Conservation (phyloP, 2,888 invertebrate genomes). For the Glomeris marginata region DNA sequence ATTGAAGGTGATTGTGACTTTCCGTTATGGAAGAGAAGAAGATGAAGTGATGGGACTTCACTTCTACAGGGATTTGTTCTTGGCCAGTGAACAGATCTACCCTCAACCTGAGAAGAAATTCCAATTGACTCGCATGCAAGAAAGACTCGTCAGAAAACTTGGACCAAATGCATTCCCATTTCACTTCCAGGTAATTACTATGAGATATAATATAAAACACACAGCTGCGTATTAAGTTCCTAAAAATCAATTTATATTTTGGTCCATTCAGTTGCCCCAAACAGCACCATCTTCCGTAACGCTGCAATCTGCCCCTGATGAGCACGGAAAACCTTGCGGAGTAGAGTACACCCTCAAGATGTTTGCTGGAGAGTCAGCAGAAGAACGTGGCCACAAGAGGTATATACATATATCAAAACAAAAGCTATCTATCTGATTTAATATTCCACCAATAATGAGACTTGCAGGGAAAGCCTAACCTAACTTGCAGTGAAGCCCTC, state of each 20-base stretch:
- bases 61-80: slow-evolving; percentile 83
- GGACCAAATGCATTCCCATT: slow-evolving; percentile 75
- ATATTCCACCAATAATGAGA: neutral
- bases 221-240: no score
- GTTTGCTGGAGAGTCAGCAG: slow-evolving; percentile 62
- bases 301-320: slow-evolving; percentile 69
- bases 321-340: slow-evolving; percentile 70
- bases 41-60: slow-evolving; percentile 90
- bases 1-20: slow-evolving; percentile 30
- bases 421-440: neutral
- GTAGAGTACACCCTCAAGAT: slow-evolving; percentile 84
- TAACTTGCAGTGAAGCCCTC: no score
- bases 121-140: slow-evolving; percentile 40
- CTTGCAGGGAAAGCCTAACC: neutral
- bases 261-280: slow-evolving; percentile 28
- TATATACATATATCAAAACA: slow-evolving; percentile 20
- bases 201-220: no score
- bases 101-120: slow-evolving; percentile 48
- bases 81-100: slow-evolving; percentile 73
- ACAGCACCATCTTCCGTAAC: slow-evolving; percentile 81
- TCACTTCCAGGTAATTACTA: slow-evolving; percentile 61
- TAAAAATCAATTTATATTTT: no score
- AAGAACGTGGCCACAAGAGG: slow-evolving; percentile 67
- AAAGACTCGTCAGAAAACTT: slow-evolving; percentile 69
- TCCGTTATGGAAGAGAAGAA: slow-evolving; percentile 70